phyloP scores from a whole-genome alignment of 2,888 invertebrate genomes.

The Formica aserva region DNA sequence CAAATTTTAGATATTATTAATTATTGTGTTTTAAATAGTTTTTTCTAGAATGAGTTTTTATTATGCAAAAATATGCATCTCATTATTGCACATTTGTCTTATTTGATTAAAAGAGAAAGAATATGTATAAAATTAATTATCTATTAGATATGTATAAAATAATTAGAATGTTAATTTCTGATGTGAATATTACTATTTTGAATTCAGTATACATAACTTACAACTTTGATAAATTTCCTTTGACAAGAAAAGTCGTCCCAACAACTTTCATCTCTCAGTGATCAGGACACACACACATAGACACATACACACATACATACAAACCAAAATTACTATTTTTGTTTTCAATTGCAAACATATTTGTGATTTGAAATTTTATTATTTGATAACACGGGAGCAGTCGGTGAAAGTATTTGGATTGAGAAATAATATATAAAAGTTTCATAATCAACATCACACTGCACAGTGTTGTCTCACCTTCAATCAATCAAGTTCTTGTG shows the following conservation, averaged over 20 bases:
- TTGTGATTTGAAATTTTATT: slow-evolving; percentile 23
- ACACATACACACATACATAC: slow-evolving; percentile 56
- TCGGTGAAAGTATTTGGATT: slow-evolving; percentile 76
- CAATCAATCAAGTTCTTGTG: slow-evolving; percentile 87
- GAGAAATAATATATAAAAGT: slow-evolving; percentile 62
- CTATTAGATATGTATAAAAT: slow-evolving; percentile 39
- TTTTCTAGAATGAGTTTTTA: background rate
- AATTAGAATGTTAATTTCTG: background rate
- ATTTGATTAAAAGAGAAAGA: slow-evolving; percentile 31
- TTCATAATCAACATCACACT: slow-evolving; percentile 67
- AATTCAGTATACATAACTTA: slow-evolving; percentile 60
- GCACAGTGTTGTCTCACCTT: slow-evolving; percentile 66
- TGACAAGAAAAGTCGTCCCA: slow-evolving; percentile 58
- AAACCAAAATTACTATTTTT: slow-evolving; percentile 39
- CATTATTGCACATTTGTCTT: slow-evolving; percentile 27
- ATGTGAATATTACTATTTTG: slow-evolving; percentile 30
- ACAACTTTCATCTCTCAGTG: slow-evolving; percentile 71
- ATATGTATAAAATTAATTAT: background rate
- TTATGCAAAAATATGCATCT: slow-evolving; percentile 23
- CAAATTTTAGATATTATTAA: background rate
- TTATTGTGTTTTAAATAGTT: background rate
- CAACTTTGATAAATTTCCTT: slow-evolving; percentile 67
- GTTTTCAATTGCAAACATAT: slow-evolving; percentile 34
- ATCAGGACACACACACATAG: slow-evolving; percentile 17
- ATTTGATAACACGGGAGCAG: slow-evolving; percentile 59